Base-by-base conservation (phyloP, 2,888 invertebrate species). In the Eupeodes luniger region DNA sequence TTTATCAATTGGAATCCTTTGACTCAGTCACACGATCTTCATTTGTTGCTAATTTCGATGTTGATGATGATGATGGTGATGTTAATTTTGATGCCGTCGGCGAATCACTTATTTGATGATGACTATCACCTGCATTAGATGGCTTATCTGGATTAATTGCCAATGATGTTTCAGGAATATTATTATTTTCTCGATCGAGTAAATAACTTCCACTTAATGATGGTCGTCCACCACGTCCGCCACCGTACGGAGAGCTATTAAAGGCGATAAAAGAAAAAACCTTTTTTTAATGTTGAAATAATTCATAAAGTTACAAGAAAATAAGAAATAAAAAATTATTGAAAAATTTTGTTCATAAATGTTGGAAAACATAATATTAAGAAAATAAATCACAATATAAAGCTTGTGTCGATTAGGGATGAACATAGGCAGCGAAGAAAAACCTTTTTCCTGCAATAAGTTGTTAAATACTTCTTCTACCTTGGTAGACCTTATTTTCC, bases 161-260 rank as follows among this genome's bases (percentile, higher is more conserved):
- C 80, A 61, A 59, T 1, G 78, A 59, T 47, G 89, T 62, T 66
- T 80, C 83, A 0, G 85, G 91, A 59, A 91, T 90, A 89, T 93
- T 92, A 83, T 91, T 92, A 83, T 91, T 91, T 88, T 92, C 92
- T 79, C 93, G 92, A 89, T 93, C 93, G 87, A 93, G 92, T 55
- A 93, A 91, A 90, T 93, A 93, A 81, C 93, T 93, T 77, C 92
- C 92, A 87, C 92, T 92, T 93, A 93, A 89, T 90, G 93, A 87
- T 90, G 93, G 92, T 87, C 92, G 92, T 87, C 92, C 92, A 89
- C 90, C 87, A 66, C 92, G 91, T 91, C 92, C 90, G 89, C 93
- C 92, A 74, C 93, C 92, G 91, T 93, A 94, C 91, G 93, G 90
- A 94, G 93, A 90, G 93, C 93, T 94, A 93, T 80, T 90, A 93